Base-by-base conservation (phyloP, 2,797 vertebrate genomes). In the Chaenodraco wilsoni region DNA sequence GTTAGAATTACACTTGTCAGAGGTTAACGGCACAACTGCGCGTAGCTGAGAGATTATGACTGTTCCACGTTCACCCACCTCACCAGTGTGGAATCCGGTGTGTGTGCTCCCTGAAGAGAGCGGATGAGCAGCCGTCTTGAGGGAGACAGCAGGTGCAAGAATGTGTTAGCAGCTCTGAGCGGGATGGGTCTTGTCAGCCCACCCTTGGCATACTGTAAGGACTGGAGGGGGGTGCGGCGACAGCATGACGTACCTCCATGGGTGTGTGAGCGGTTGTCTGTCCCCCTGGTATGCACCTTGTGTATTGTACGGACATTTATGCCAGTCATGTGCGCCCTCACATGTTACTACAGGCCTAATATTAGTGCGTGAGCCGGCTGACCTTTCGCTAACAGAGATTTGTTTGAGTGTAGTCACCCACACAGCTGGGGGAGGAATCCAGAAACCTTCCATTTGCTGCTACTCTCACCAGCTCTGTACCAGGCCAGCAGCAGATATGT, bases 71-170 rank as follows among this genome's bases (percentile, higher is more conserved):
- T 86, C 82, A 86, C 67, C 80, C 90, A 82, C 87, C 78, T 90
- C 90, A 91, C 80, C 74, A 70, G 72, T 74, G 80, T 85, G 90
- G 91, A 92, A 91, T 91, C 81, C 74, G 19, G 76, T 68, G 69
- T 83, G 69, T 65, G 65, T 37, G 74, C 69, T 82, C 83, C 83
- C 81, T 2, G 51, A 88, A 73, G 84, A 81, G 74, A 69, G 85
- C 16, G 62, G 82, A 85, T 84, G 87, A 84, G 86, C 77, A 75
- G 78, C 78, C 65, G 81, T 84, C 21, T 65, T 69, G 75, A 85
- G 77, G 73, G 74, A 85, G 86, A 88, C 83, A 90, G 91, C 92
- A 93, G 92, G 89, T 92, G 91, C 87, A 87, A 77, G 87, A 90
- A 90, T 89, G 84, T 82, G 83, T 91, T 74, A 65, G 87, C 86